Evolutionary conservation across 1,140 invertebrate genomes (phyloP).

Genomic region (Drosophila kepulauana): DNA sequence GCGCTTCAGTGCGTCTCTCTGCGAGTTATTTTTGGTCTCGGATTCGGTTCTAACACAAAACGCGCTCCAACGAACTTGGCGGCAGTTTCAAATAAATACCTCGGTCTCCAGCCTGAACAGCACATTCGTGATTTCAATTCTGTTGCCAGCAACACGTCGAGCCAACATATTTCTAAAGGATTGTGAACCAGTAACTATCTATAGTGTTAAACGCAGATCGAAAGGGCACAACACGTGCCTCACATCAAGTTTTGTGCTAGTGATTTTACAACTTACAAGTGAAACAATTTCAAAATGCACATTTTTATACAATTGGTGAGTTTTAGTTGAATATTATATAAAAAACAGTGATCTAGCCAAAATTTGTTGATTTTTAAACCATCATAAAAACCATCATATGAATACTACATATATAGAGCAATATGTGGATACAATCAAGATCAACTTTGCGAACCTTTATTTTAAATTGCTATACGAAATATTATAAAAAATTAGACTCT

Average conservation of each 20-base stretch:
- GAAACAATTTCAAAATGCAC: constrained; percentile 46
- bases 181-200: constrained; percentile 2
- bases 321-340: background rate
- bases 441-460: too few species aligned
- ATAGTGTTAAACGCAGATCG: background rate
- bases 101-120: constrained; percentile 28
- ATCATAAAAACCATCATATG: too few species aligned
- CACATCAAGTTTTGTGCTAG: constrained; percentile 31
- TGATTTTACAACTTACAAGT: constrained; percentile 34
- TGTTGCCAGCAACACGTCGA: constrained; percentile 32
- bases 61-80: constrained; percentile 25
- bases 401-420: too few species aligned
- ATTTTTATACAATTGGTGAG: constrained; percentile 60
- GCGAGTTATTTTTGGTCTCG: constrained; percentile 13
- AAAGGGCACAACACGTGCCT: constrained; percentile 54
- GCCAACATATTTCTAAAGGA: constrained; percentile 29
- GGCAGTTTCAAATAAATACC: constrained; percentile 68
- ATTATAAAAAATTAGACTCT: too few species aligned
- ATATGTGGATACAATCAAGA: too few species aligned
- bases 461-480: too few species aligned
- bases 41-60: constrained; percentile 42
- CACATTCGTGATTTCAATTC: constrained; percentile 68
- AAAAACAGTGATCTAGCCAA: too few species aligned
- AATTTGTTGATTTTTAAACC: too few species aligned
- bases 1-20: constrained; percentile 56